Base-by-base conservation (phyloP, 2,797 vertebrate species). In the Peromyscus aztecus region DNA sequence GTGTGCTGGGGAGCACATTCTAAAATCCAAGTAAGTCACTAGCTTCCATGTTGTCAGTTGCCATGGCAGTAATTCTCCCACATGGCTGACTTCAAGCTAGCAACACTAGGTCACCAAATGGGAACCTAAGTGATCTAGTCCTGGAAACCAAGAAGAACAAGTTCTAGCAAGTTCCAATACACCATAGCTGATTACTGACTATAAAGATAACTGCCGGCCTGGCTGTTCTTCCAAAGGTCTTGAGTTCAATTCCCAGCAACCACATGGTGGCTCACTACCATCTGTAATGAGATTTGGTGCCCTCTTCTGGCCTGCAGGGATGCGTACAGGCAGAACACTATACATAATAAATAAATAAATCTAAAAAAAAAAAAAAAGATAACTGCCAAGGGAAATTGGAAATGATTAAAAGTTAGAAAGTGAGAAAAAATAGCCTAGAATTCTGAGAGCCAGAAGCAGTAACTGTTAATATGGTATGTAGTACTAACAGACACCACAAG, bases 341-440 rank as follows among this genome's bases (percentile, higher is more conserved):
- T n/a, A n/a, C n/a, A n/a, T n/a, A n/a, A n/a, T n/a, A n/a, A n/a
- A n/a, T n/a, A n/a, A n/a, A n/a, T n/a, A n/a, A n/a, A n/a, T n/a
- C n/a, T n/a, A n/a, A n/a, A n/a, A n/a, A n/a, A n/a, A n/a, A n/a
- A n/a, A n/a, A n/a, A n/a, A n/a, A n/a, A n/a, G n/a, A n/a, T n/a
- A n/a, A n/a, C n/a, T n/a, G n/a, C n/a, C n/a, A 88, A 29, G 63
- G 6, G 75, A 96, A 93, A 90, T 34, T 69, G 5, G 57, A 92
- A 96, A 80, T 77, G 6, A 90, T 37, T 85, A 71, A 86, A 78
- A 93, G 37, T 77, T 16, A 63, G 71, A 71, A 87, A 55, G 8
- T 55, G 46, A 24, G 21, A 69, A 49, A 90, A 94, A 88, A 61
- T 17, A 73, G 14, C 55, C 57, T 93, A 55, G 27, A 91, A 88